These are phyloP conservation scores for Catamblyrhynchus diadema DNA, from an alignment of 2,797 vertebrate species.

Conservation along the genomic window DNA sequence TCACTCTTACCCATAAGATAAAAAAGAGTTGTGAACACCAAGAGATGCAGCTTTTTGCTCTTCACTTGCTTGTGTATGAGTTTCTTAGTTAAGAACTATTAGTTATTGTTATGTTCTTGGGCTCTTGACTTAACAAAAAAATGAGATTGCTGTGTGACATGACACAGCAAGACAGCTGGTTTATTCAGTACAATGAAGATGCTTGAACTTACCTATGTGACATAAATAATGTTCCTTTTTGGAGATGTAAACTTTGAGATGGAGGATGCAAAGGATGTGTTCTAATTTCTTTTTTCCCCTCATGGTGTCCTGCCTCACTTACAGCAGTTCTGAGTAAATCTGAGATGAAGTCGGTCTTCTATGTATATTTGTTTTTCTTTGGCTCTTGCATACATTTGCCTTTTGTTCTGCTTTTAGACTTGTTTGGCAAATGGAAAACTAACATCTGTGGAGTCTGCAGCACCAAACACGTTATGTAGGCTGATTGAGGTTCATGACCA, in stretches of 20 bases:
- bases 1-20: not conserved
- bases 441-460: slow-evolving; percentile 30
- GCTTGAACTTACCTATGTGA: not conserved
- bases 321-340: not conserved
- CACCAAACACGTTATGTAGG: not conserved
- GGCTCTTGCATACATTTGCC: not conserved
- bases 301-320: not conserved
- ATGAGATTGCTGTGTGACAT: not conserved
- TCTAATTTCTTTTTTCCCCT: not conserved
- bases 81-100: not conserved
- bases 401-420: slow-evolving; percentile 43
- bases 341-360: not conserved
- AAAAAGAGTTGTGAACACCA: not conserved
- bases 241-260: not conserved
- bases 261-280: not conserved
- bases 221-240: not conserved
- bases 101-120: not conserved
- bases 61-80: not conserved
- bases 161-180: not conserved
- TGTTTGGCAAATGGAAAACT: not conserved
- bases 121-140: not conserved
- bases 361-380: not conserved
- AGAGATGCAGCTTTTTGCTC: not conserved
- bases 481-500: not conserved
- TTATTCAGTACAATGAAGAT: not conserved